A percentile compares a stretch with the other conserved stretches of the same genome.
Evolutionary conservation across 2,888 invertebrate species (phyloP).

Genomic region (Diarsia mendica): DNA sequence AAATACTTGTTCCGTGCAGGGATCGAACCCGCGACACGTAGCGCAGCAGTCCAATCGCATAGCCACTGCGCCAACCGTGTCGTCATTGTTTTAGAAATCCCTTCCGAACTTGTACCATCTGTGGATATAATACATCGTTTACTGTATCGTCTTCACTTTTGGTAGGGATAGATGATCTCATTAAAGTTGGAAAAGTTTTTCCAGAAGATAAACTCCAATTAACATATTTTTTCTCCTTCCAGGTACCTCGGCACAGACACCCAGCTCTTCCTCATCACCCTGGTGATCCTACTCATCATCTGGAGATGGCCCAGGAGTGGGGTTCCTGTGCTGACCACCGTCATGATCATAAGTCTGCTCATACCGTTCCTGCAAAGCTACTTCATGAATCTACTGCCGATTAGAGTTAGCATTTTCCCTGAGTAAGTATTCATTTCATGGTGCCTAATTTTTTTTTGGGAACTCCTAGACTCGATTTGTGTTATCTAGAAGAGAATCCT

Average conservation of each 20-base stretch:
- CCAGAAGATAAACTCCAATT: background rate
- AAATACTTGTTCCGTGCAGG: no score
- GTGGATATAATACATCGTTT: no score
- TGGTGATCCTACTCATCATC: slow-evolving; percentile 83
- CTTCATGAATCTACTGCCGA: slow-evolving; percentile 85
- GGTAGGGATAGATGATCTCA: no score
- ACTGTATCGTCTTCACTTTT: no score
- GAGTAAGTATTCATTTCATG: slow-evolving; percentile 76
- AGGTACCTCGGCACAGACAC: slow-evolving; percentile 89
- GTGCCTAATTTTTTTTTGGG: background rate
- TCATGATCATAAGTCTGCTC: slow-evolving; percentile 83
- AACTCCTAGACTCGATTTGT: background rate
- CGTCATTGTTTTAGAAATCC: no score
- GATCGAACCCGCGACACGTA: no score
- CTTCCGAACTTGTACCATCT: no score
- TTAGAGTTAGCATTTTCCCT: slow-evolving; percentile 85
- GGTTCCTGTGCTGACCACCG: slow-evolving; percentile 77
- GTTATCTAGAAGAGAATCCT: no score
- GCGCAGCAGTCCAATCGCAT: no score
- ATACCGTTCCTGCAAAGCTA: slow-evolving; percentile 87
- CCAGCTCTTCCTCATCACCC: slow-evolving; percentile 85
- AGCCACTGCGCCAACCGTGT: no score
- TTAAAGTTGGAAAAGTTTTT: no score
- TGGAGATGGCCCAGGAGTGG: slow-evolving; percentile 86
- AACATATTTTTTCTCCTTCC: slow-evolving; percentile 12